These are phyloP conservation scores for Hyposoter didymator DNA, from an alignment of 2,888 invertebrate species.

Conservation along the genomic window DNA sequence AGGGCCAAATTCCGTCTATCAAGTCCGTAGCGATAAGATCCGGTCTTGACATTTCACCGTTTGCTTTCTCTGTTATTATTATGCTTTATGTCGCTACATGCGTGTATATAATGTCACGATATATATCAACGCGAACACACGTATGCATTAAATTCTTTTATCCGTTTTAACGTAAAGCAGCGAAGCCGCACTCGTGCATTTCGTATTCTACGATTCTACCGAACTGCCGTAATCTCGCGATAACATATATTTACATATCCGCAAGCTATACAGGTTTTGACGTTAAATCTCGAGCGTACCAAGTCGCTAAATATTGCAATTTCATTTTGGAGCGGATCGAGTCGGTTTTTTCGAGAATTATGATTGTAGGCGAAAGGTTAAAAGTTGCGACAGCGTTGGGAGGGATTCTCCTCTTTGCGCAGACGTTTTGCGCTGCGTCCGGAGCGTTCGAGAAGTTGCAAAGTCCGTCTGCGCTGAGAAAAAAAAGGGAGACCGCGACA, in stretches of 20 bases:
- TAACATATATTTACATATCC: neutral
- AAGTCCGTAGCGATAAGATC: slow-evolving; percentile 89
- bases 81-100: neutral
- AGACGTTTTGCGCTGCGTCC: neutral
- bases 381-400: neutral
- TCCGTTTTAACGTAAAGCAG: neutral
- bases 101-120: neutral
- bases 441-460: no score
- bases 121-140: neutral
- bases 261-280: neutral
- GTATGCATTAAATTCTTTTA: neutral
- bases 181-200: neutral
- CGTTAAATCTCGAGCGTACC: neutral
- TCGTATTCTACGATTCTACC: neutral
- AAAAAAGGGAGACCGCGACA: no score
- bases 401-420: neutral
- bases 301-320: neutral
- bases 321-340: neutral
- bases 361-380: neutral
- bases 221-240: neutral
- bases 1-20: slow-evolving; percentile 92
- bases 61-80: slow-evolving; percentile 37
- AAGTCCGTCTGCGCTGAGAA: no score
- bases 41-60: slow-evolving; percentile 85
- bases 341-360: neutral